Conservation (phyloP, 2,113 vertebrate species). For the Ctenomys sociabilis region DNA sequence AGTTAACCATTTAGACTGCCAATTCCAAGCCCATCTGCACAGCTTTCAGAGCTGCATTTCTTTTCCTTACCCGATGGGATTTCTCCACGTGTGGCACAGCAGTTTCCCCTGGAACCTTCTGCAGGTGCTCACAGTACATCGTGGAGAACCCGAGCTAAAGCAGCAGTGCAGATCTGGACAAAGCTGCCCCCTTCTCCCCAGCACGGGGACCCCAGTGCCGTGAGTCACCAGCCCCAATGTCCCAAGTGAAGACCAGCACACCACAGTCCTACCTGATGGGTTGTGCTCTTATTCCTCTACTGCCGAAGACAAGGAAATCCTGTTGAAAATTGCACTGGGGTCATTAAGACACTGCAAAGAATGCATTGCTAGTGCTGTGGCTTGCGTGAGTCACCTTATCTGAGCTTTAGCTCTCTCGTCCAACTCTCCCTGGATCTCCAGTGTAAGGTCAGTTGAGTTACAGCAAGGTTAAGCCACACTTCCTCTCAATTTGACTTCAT, state of each 20-base stretch:
- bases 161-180: not conserved
- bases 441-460: not conserved
- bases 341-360: conserved; percentile 58
- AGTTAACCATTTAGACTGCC: not conserved
- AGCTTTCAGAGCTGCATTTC: not conserved
- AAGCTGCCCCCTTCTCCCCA: not conserved
- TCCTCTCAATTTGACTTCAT: conserved; percentile 28
- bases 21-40: not conserved
- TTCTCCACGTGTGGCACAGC: not conserved
- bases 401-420: not conserved
- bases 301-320: not conserved
- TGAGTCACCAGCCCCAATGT: not conserved
- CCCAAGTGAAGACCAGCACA: not conserved
- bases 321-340: conserved; percentile 22
- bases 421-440: not conserved
- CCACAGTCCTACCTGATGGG: not conserved
- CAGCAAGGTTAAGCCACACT: conserved; percentile 43
- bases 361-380: not conserved
- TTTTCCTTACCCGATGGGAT: not conserved
- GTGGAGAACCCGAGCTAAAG: not conserved
- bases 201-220: not conserved
- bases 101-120: not conserved
- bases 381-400: not conserved
- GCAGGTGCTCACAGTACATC: not conserved
- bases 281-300: not conserved